Conservation (phyloP, 2,797 vertebrate species). For the Tragelaphus oryx region DNA sequence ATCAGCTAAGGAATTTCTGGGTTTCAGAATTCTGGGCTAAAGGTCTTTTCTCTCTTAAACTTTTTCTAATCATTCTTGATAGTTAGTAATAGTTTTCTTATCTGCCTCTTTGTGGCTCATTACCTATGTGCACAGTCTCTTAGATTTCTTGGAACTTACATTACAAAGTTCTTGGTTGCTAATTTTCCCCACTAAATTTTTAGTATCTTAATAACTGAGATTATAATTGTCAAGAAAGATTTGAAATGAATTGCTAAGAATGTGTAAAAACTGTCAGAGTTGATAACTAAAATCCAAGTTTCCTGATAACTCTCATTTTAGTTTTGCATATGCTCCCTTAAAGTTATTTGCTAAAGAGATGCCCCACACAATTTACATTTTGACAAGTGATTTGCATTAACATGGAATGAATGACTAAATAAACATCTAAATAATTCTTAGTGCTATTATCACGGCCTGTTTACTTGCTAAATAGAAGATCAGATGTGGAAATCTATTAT, state of each 20-base stretch:
- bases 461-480: not conserved
- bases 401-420: not conserved
- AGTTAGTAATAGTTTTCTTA: not conserved
- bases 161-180: not conserved
- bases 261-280: not conserved
- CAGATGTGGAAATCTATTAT: not conserved
- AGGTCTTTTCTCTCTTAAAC: not conserved
- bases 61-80: not conserved
- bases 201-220: not conserved
- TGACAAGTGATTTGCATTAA: not conserved
- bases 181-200: not conserved
- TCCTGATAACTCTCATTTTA: not conserved
- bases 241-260: not conserved
- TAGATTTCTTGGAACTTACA: not conserved
- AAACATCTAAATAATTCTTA: not conserved
- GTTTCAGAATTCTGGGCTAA: not conserved
- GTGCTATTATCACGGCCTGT: not conserved
- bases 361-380: not conserved
- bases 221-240: not conserved
- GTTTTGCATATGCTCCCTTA: not conserved
- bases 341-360: not conserved
- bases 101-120: not conserved
- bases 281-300: not conserved
- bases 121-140: not conserved
- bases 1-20: not conserved